These are phyloP conservation scores for Ophion ellenae DNA, from an alignment of 2,888 invertebrate genomes.

Conservation along the genomic window DNA sequence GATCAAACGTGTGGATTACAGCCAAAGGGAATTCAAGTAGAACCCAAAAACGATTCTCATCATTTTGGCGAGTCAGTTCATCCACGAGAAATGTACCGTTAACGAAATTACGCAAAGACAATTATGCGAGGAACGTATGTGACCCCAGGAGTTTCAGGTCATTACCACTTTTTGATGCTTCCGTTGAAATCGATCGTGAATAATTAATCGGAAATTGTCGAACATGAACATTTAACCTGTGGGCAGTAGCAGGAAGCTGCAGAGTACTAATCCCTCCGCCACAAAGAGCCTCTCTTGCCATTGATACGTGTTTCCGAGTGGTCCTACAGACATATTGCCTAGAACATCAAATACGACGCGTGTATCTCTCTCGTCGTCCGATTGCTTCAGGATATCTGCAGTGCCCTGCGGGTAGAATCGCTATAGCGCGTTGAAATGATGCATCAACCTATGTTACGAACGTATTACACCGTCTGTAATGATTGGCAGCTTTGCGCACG, in stretches of 20 bases:
- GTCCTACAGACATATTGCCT: constrained; percentile 1
- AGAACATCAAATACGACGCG: constrained; percentile 20
- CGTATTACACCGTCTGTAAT: constrained; percentile 11
- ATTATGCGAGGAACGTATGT: neutral
- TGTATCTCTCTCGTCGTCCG: neutral
- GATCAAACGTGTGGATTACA: neutral
- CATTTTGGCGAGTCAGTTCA: neutral
- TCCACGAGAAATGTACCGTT: neutral
- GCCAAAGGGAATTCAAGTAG: neutral
- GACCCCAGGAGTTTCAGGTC: neutral
- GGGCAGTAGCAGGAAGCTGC: neutral
- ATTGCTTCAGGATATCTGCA: constrained; percentile 19
- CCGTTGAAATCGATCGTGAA: neutral
- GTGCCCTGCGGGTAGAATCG: neutral
- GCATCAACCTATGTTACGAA: neutral
- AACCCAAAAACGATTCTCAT: neutral
- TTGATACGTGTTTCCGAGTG: neutral
- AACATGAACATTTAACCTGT: neutral
- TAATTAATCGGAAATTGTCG: neutral
- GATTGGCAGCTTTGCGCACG: constrained; percentile 16
- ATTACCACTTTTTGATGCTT: neutral
- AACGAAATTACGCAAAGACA: no score
- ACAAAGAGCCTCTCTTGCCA: neutral
- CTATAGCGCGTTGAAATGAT: constrained; percentile 15
- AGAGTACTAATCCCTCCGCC: neutral